phyloP scores from a whole-genome alignment of 2,113 vertebrate genomes.

The Bos javanicus region DNA sequence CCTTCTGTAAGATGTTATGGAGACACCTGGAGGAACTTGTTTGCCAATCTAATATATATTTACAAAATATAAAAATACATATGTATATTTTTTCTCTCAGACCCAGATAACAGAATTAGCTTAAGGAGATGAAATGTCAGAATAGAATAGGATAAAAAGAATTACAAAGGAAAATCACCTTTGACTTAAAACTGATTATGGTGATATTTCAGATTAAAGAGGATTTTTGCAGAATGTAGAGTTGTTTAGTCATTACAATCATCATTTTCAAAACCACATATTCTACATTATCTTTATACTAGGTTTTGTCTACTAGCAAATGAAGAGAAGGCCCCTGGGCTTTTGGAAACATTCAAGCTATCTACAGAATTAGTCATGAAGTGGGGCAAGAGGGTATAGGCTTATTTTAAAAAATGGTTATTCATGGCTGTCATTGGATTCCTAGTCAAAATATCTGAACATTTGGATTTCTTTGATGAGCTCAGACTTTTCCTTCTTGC shows the following conservation, averaged over 20 bases:
- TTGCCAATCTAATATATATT: background rate
- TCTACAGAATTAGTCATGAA: background rate
- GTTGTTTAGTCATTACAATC: background rate
- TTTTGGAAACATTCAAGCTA: slow-evolving; percentile 1
- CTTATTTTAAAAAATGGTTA: background rate
- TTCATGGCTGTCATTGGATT: background rate
- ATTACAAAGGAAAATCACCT: background rate
- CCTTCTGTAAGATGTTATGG: background rate
- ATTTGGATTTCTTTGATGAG: background rate
- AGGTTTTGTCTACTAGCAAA: background rate
- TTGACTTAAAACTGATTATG: background rate
- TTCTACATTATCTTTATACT: background rate
- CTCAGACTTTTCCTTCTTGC: background rate
- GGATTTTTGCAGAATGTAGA: background rate
- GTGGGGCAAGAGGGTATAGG: background rate
- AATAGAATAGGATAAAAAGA: background rate
- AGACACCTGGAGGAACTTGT: background rate
- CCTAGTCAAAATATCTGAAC: background rate
- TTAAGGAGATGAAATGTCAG: background rate
- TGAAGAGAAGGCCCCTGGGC: background rate
- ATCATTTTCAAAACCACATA: background rate
- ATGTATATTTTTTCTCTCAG: background rate
- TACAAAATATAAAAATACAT: background rate
- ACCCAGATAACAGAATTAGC: background rate
- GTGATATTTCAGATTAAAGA: background rate